Evolutionary conservation across 2,888 invertebrate genomes (phyloP).

Genomic region (Drosophila mulleri): DNA sequence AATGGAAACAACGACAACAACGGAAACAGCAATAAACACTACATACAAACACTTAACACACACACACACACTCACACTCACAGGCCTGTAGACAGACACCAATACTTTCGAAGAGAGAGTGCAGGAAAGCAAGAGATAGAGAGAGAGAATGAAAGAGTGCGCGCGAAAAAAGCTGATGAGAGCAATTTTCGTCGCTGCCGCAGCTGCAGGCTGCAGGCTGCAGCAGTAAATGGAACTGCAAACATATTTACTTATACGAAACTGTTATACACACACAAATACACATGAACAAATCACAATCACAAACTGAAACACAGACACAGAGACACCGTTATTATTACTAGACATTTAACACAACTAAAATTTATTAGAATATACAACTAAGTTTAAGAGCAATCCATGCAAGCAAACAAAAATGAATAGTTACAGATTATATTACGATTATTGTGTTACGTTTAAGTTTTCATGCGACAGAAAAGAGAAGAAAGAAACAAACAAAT

Average conservation of each 20-base stretch:
- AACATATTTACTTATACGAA: slow-evolving; percentile 62
- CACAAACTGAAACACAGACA: slow-evolving; percentile 20
- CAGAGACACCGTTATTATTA: slow-evolving; percentile 53
- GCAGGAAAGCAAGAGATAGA: background rate
- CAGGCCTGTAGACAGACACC: slow-evolving; percentile 16
- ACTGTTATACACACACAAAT: slow-evolving; percentile 58
- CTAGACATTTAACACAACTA: slow-evolving; percentile 54
- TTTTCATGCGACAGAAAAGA: slow-evolving; percentile 16
- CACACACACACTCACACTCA: background rate
- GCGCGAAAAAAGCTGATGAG: slow-evolving; percentile 20
- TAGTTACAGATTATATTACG: slow-evolving; percentile 35
- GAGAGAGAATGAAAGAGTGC: slow-evolving; percentile 1
- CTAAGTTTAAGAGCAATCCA: slow-evolving; percentile 37
- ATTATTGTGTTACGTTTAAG: slow-evolving; percentile 43
- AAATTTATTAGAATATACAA: slow-evolving; percentile 52
- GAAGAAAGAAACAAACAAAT: slow-evolving; percentile 1
- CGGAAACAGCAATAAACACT: slow-evolving; percentile 32
- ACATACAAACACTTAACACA: slow-evolving; percentile 3
- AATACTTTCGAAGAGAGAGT: slow-evolving; percentile 8
- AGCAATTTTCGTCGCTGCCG: slow-evolving; percentile 25
- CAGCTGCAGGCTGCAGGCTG: slow-evolving; percentile 18
- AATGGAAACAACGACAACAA: slow-evolving; percentile 35
- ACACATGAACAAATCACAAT: slow-evolving; percentile 2
- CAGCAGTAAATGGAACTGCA: slow-evolving; percentile 29
- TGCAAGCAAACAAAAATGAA: slow-evolving; percentile 15